These are phyloP conservation scores for Dasypus novemcinctus DNA, from an alignment of 2,113 vertebrate genomes.

Conservation along the genomic window DNA sequence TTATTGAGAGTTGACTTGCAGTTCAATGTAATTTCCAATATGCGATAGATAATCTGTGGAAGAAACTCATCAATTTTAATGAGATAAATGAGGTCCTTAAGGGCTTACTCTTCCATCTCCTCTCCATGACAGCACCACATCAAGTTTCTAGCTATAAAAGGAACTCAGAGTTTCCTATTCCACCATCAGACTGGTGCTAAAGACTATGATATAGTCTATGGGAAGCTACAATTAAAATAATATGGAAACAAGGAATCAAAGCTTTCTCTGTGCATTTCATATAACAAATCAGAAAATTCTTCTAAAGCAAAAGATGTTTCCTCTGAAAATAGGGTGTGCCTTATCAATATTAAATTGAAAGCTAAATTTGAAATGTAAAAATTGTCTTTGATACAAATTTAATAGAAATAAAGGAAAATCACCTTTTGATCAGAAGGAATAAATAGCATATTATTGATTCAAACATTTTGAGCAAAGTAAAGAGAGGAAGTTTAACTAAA, in stretches of 20 bases:
- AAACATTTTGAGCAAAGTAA: neutral
- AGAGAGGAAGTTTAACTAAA: neutral
- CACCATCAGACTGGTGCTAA: neutral
- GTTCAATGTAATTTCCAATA: neutral
- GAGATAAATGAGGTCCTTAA: neutral
- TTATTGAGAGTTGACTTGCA: neutral
- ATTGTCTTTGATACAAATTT: neutral
- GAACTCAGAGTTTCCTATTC: neutral
- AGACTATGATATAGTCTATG: neutral
- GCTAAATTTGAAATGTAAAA: conserved; percentile 47
- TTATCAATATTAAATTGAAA: conserved; percentile 31
- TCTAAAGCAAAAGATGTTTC: neutral
- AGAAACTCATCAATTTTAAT: neutral
- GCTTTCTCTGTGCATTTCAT: neutral
- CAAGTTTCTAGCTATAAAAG: neutral
- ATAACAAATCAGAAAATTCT: neutral
- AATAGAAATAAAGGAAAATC: neutral
- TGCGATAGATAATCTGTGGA: neutral
- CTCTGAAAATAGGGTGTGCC: neutral
- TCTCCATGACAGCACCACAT: neutral
- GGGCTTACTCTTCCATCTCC: neutral
- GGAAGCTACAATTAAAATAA: neutral
- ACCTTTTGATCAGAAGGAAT: neutral
- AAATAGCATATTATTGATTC: neutral
- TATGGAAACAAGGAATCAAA: neutral